Evolutionary conservation across 2,888 invertebrate genomes (phyloP), one percentile per base, ranked within the genome.

Genomic region (Cryptocheilus praepositus): DNA sequence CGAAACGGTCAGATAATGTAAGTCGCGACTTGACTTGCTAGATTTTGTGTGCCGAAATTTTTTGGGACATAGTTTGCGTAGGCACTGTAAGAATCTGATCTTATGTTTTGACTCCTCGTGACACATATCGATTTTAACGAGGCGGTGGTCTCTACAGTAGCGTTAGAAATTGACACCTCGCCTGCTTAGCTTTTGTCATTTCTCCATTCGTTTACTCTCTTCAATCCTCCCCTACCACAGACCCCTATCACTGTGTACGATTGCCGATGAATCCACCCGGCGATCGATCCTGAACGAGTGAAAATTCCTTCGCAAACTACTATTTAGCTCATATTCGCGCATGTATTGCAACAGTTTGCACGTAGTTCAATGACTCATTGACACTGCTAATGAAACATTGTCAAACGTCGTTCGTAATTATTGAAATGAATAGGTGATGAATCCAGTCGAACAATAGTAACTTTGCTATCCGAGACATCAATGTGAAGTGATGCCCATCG

Each of bases 71-170:
- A 25, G 2, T 25, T 11, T 36, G 2, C 11, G 36, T 8, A 36
- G 3, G 11, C 11, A 11, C 36, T 36, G 13, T 36, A 36, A 36
- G 8, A 36, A 36, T 36, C 1, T 36, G 36, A 36, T 59, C 73
- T 71, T 54, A 58, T 58, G 67, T 67, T 59, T 67, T 62, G 70
- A 68, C 67, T 77, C 77, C 78, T 78, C 78, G 77, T 78, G 78
- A 75, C 67, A 68, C 65, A 73, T 78, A 78, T 78, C 78, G 78
- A 78, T 78, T 71, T 76, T 73, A 72, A 76, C 73, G 61, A 73
- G 67, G 66, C 70, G 66, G 70, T 74, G 74, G 61, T 76, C 73
- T 76, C 61, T 55, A 36, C 36, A 7, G 8, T 7, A 36, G 13
- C 8, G 7, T 4, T 36, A 36, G 3, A 36, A 11, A 36, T 36